Evolutionary conservation across 1,140 invertebrate species (phyloP).

Genomic region (Brachionus paranguensis): DNA sequence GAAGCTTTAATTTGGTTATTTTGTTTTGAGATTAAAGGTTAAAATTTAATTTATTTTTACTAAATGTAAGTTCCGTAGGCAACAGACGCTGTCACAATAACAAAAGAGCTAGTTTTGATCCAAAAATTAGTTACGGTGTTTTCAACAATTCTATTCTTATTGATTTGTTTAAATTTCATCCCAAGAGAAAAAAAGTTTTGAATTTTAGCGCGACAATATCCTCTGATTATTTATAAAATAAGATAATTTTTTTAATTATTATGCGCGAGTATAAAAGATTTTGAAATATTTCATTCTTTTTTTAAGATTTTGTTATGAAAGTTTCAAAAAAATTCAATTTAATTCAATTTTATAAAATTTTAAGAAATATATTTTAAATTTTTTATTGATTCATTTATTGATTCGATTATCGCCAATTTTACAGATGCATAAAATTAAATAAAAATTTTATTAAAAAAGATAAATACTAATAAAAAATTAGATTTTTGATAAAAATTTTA

Average conservation of each 20-base stretch:
- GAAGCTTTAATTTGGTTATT: background rate
- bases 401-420: no score
- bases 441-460: no score
- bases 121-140: background rate
- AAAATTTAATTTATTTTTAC: background rate
- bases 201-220: background rate
- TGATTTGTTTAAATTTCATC: constrained; percentile 26
- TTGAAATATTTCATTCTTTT: background rate
- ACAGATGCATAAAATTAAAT: no score
- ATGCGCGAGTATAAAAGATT: background rate
- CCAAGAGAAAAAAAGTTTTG: background rate
- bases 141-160: background rate
- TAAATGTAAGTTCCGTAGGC: background rate
- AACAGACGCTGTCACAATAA: background rate
- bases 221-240: background rate
- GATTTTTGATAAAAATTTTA: no score
- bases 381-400: no score
- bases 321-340: background rate
- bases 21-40: background rate
- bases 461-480: no score
- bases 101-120: constrained; percentile 4
- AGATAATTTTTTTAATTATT: background rate
- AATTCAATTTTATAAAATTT: no score
- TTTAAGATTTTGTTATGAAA: background rate
- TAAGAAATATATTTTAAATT: no score